Conservation (phyloP, 2,888 invertebrate species). For the Esperia sulphurella region DNA sequence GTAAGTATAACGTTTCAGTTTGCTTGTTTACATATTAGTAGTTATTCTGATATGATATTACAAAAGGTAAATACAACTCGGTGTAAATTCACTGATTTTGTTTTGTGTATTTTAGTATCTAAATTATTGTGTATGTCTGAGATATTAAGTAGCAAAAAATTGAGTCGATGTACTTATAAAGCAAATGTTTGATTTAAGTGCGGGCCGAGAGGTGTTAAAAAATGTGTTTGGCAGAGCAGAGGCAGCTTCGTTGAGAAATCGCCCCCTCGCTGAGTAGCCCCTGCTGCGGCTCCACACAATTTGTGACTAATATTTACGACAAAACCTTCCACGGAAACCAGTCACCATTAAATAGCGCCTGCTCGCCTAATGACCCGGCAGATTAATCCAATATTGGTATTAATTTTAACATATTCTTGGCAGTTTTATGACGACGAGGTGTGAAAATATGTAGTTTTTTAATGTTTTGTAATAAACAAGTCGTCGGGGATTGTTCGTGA, state of each 20-base stretch:
- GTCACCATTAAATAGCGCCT: conserved; percentile 53
- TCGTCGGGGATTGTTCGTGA: conserved; percentile 41
- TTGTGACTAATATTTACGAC: conserved; percentile 74
- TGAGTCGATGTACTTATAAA: conserved; percentile 61
- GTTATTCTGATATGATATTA: no score
- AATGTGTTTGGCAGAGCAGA: conserved; percentile 71
- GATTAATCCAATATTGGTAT: conserved; percentile 49
- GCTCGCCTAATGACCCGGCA: conserved; percentile 43
- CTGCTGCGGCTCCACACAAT: conserved; percentile 69
- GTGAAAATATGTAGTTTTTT: conserved; percentile 41
- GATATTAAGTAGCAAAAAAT: conserved; percentile 11
- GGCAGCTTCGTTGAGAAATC: conserved; percentile 71
- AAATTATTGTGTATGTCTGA: background rate
- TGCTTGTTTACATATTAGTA: no score
- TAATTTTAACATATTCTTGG: conserved; percentile 39
- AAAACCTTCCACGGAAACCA: conserved; percentile 61
- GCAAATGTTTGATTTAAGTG: conserved; percentile 67
- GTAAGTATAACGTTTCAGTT: no score
- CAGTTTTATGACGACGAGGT: conserved; percentile 40
- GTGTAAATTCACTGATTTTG: no score
- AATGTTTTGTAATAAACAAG: conserved; percentile 59
- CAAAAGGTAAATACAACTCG: no score
- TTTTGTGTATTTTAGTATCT: background rate
- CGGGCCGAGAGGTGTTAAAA: conserved; percentile 69
- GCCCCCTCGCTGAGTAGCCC: conserved; percentile 71